Evolutionary conservation across 2,797 vertebrate species (phyloP).

Genomic region (Tragopan temminckii): DNA sequence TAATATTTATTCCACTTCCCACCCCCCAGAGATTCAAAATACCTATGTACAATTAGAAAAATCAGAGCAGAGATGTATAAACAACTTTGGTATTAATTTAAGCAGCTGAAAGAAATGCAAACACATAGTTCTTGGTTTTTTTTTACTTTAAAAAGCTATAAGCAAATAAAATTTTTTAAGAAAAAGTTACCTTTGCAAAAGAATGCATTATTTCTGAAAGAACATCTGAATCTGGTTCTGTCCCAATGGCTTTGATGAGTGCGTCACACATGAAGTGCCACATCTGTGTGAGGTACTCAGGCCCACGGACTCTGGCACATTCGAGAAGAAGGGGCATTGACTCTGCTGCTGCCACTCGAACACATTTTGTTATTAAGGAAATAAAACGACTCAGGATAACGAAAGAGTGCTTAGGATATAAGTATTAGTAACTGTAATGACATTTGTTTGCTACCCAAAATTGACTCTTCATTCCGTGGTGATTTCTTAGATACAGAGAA

Average conservation of each 20-base stretch:
- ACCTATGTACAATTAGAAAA: not conserved
- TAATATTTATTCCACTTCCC: not conserved
- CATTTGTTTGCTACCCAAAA: not conserved
- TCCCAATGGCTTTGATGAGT: constrained; percentile 97
- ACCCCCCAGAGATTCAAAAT: not conserved
- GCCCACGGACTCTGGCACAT: constrained; percentile 93
- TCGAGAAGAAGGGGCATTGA: constrained; percentile 98
- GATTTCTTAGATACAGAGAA: not conserved
- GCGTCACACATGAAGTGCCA: constrained; percentile 99
- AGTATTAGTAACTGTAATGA: not conserved
- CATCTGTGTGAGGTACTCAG: constrained; percentile 98
- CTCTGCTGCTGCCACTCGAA: constrained; percentile 95
- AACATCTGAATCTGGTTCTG: constrained; percentile 96
- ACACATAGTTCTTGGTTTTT: fast-evolving
- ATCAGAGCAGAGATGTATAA: not conserved
- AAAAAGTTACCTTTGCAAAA: constrained; percentile 92
- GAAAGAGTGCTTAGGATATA: not conserved
- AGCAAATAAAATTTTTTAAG: not conserved
- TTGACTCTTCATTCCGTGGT: not conserved
- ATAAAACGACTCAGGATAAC: not conserved
- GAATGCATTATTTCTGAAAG: constrained; percentile 99
- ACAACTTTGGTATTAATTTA: not conserved
- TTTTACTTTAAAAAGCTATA: not conserved
- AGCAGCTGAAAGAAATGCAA: too few species aligned
- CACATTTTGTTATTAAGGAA: constrained; percentile 88